Evolutionary conservation across 2,113 vertebrate species (phyloP).

Genomic region (Lepisosteus osseus): DNA sequence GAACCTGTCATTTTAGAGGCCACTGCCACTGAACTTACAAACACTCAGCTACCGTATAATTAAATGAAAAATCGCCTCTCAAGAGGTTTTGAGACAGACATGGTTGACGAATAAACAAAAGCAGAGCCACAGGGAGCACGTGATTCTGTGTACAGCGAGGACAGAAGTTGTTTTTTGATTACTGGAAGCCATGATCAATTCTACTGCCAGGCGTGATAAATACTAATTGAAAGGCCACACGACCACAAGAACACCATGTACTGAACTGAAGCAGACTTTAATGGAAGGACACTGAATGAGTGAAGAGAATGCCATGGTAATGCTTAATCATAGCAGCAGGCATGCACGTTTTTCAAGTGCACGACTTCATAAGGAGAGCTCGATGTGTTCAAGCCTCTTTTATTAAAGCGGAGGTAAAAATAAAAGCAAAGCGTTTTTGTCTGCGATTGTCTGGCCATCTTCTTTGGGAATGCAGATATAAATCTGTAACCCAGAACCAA

Average conservation of each 20-base stretch:
- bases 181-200: neutral
- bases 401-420: slow-evolving; percentile 9
- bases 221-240: slow-evolving; percentile 12
- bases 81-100: neutral
- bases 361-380: neutral
- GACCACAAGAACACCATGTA: slow-evolving; percentile 9
- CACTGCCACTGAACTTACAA: too few species aligned
- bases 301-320: slow-evolving; percentile 14
- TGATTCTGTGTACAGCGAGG: neutral
- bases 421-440: slow-evolving; percentile 19
- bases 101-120: neutral
- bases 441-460: too few species aligned
- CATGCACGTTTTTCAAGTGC: neutral
- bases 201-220: slow-evolving; percentile 7
- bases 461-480: too few species aligned
- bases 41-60: neutral
- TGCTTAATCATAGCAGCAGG: slow-evolving; percentile 30
- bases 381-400: neutral
- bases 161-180: neutral
- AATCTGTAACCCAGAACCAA: too few species aligned
- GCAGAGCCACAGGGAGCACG: neutral
- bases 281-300: neutral
- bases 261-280: neutral
- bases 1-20: too few species aligned
- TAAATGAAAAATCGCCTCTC: neutral